Conservation (phyloP, 2,113 vertebrate genomes). For the Actinemys pallida region DNA sequence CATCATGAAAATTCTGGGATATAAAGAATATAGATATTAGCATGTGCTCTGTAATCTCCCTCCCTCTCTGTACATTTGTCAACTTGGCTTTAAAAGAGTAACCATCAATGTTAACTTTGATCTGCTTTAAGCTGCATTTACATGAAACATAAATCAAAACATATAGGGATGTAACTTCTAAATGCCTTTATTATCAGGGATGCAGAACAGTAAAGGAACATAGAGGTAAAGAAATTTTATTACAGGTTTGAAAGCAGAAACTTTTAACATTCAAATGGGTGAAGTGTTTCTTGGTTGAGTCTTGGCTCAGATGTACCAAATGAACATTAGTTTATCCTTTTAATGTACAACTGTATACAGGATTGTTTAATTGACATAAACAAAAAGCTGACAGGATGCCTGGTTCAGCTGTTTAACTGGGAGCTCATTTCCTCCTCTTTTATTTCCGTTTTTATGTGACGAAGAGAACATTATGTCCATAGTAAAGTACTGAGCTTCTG, state of each 20-base stretch:
- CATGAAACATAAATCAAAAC: constrained; percentile 24
- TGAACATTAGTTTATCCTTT: constrained; percentile 39
- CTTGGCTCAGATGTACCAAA: constrained; percentile 39
- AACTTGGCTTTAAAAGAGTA: constrained; percentile 52
- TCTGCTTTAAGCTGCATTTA: constrained; percentile 24
- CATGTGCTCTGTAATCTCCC: background rate
- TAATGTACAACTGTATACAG: constrained; percentile 23
- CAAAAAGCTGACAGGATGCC: constrained; percentile 9
- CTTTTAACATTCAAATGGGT: constrained; percentile 6
- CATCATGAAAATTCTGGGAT: background rate
- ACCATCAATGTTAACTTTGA: constrained; percentile 47
- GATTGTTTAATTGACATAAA: constrained; percentile 28
- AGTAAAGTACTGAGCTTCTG: background rate
- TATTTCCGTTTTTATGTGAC: background rate
- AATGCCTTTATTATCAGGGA: constrained; percentile 25
- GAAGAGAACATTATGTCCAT: background rate
- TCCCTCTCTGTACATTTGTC: constrained; percentile 21
- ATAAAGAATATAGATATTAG: background rate
- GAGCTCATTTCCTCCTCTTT: background rate
- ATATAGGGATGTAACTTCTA: background rate
- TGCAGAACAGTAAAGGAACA: constrained; percentile 36
- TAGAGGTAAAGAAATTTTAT: constrained; percentile 36
- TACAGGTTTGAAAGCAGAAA: constrained; percentile 45
- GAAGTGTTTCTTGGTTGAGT: background rate
- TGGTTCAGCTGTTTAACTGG: constrained; percentile 4